Evolutionary conservation across 2,888 invertebrate species (phyloP).

Genomic region (Phalera bucephala): DNA sequence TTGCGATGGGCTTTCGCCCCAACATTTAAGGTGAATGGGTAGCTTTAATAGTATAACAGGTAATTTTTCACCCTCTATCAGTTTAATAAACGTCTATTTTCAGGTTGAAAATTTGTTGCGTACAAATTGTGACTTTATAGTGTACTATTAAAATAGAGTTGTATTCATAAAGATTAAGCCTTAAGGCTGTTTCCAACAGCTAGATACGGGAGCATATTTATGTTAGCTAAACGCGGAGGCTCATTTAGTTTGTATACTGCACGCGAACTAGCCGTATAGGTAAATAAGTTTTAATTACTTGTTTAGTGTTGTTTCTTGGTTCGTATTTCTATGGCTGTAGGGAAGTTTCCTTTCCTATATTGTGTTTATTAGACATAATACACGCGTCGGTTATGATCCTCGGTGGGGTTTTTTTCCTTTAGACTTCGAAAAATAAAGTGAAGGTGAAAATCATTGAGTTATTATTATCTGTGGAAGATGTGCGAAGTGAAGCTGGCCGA

Average conservation of each 20-base stretch:
- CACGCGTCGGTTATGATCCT: conserved; percentile 1
- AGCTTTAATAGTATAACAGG: not conserved
- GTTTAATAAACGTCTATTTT: conserved; percentile 1
- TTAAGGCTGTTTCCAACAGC: conserved; percentile 28
- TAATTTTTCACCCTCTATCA: not conserved
- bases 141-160: conserved; percentile 26
- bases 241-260: conserved; percentile 51
- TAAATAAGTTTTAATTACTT: conserved; percentile 65
- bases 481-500: too few species aligned
- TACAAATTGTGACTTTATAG: conserved; percentile 6
- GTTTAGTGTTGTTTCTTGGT: conserved; percentile 49
- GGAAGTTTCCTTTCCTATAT: conserved; percentile 20
- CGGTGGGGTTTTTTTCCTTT: not conserved
- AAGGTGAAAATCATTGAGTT: too few species aligned
- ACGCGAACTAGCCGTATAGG: conserved; percentile 57
- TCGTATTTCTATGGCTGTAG: conserved; percentile 36
- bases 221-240: conserved; percentile 46
- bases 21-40: too few species aligned
- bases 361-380: conserved; percentile 18
- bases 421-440: too few species aligned
- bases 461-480: too few species aligned
- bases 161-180: conserved; percentile 38
- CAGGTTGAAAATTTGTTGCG: conserved; percentile 2
- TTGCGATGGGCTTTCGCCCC: too few species aligned
- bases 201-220: conserved; percentile 46